phyloP scores from a whole-genome alignment of 2,888 invertebrate species.

The Drosophila demipolita region DNA sequence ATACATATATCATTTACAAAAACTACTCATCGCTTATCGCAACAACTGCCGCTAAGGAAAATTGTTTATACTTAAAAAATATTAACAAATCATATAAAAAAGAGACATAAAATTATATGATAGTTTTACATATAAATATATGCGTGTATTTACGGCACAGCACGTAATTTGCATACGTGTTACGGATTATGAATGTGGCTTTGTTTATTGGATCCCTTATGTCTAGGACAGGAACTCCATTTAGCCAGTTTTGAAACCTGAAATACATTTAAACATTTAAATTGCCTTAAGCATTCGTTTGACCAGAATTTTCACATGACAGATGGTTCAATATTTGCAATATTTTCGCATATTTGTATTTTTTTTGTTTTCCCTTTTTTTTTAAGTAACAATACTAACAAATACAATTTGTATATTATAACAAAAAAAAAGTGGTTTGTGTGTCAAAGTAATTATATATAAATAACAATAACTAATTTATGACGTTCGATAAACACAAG shows the following conservation, averaged over 20 bases:
- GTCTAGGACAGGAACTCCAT: constrained; percentile 56
- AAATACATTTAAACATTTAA: constrained; percentile 45
- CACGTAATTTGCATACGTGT: constrained; percentile 42
- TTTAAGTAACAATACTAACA: constrained; percentile 61
- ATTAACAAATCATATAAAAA: constrained; percentile 50
- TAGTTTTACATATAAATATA: constrained; percentile 32
- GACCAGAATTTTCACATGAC: constrained; percentile 73
- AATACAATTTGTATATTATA: constrained; percentile 38
- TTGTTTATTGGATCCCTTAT: constrained; percentile 19
- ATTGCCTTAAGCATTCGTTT: constrained; percentile 57
- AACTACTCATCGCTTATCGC: constrained; percentile 31
- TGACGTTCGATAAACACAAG: constrained; percentile 58
- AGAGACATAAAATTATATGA: constrained; percentile 32
- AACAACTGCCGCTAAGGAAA: constrained; percentile 57
- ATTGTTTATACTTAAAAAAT: constrained; percentile 37
- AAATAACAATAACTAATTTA: constrained; percentile 61
- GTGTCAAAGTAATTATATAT: constrained; percentile 36
- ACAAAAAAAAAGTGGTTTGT: constrained; percentile 47
- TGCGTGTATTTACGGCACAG: constrained; percentile 48
- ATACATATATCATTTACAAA: constrained; percentile 66
- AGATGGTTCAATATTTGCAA: constrained; percentile 54
- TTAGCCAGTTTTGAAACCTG: constrained; percentile 38
- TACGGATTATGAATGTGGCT: constrained; percentile 41
- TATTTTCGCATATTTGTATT: constrained; percentile 37
- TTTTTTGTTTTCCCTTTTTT: constrained; percentile 20